phyloP scores from a whole-genome alignment of 2,888 invertebrate species.

The Trimorus sp. region DNA sequence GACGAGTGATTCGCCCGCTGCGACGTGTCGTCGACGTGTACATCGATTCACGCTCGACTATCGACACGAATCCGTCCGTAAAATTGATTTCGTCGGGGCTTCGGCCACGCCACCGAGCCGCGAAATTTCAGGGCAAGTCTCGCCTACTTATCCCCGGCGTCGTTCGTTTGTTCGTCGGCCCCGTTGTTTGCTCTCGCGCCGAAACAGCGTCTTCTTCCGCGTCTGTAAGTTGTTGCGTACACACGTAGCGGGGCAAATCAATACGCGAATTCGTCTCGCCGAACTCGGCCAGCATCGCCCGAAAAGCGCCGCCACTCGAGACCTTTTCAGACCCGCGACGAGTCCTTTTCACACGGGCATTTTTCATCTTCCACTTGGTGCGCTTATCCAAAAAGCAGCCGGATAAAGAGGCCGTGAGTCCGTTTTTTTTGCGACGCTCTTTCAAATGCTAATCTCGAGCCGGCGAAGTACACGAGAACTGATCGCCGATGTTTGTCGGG shows the following conservation, averaged over 20 bases:
- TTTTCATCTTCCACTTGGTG: slow-evolving; percentile 32
- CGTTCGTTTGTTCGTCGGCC: slow-evolving; percentile 54
- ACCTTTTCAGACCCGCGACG: slow-evolving; percentile 43
- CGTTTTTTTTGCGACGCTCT: slow-evolving; percentile 40
- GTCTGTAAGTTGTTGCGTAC: slow-evolving; percentile 62
- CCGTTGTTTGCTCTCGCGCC: slow-evolving; percentile 61
- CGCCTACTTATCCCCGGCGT: slow-evolving; percentile 49
- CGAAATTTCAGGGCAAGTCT: slow-evolving; percentile 76
- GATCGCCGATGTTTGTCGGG: slow-evolving; percentile 41
- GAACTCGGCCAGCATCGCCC: slow-evolving; percentile 44
- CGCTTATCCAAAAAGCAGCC: slow-evolving; percentile 28
- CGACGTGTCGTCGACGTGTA: slow-evolving; percentile 55
- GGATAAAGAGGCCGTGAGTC: slow-evolving; percentile 13
- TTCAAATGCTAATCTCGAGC: slow-evolving; percentile 49
- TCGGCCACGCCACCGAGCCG: slow-evolving; percentile 71
- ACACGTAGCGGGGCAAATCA: slow-evolving; percentile 53
- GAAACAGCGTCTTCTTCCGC: slow-evolving; percentile 51
- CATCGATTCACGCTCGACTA: slow-evolving; percentile 62
- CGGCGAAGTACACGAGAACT: slow-evolving; percentile 32
- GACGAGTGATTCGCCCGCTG: slow-evolving; percentile 45
- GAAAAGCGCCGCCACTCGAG: slow-evolving; percentile 35
- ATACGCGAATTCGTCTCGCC: slow-evolving; percentile 60
- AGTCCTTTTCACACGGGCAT: slow-evolving; percentile 60
- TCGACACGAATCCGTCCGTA: slow-evolving; percentile 72
- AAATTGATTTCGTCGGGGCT: slow-evolving; percentile 75